These are phyloP conservation scores for Eudasyphora cyanicolor DNA, from an alignment of 2,888 invertebrate species.

Conservation along the genomic window DNA sequence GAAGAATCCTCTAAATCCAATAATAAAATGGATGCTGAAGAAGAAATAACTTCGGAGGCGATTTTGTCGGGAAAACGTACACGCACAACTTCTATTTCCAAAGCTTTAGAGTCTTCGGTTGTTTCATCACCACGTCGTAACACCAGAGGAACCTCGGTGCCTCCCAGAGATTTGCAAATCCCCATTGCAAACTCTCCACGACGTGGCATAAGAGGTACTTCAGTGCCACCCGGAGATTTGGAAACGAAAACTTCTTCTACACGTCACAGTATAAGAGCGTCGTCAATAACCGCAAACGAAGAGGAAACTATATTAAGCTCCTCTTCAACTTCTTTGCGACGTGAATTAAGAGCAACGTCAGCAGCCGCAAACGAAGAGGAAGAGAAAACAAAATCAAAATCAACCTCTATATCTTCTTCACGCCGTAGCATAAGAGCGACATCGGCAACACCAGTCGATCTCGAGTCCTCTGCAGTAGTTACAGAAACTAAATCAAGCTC, in stretches of 20 bases:
- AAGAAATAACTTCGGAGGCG: background rate
- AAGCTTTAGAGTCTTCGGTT: background rate
- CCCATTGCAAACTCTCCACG: background rate
- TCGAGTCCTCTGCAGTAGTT: background rate
- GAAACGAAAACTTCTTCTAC: background rate
- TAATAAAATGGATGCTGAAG: background rate
- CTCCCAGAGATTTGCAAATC: background rate
- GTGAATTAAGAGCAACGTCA: background rate
- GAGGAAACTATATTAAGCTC: background rate
- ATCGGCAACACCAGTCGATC: slow-evolving; percentile 41
- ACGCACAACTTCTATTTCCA: background rate
- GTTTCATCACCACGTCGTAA: background rate
- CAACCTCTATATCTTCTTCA: background rate
- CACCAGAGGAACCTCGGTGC: background rate
- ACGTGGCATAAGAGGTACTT: background rate
- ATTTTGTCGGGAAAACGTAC: background rate
- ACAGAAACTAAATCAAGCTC: background rate
- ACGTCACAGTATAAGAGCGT: too few species aligned
- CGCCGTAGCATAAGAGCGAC: slow-evolving; percentile 34
- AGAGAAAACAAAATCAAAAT: too few species aligned
- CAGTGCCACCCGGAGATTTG: background rate
- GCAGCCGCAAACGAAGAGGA: too few species aligned
- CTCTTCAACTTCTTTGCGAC: background rate
- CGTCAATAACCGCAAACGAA: too few species aligned
- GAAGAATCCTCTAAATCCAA: background rate